A percentile compares a stretch with the other conserved stretches of the same genome.
These are phyloP conservation scores for Gymnosoma rotundatum DNA, from an alignment of 2,888 invertebrate species.

Conservation along the genomic window DNA sequence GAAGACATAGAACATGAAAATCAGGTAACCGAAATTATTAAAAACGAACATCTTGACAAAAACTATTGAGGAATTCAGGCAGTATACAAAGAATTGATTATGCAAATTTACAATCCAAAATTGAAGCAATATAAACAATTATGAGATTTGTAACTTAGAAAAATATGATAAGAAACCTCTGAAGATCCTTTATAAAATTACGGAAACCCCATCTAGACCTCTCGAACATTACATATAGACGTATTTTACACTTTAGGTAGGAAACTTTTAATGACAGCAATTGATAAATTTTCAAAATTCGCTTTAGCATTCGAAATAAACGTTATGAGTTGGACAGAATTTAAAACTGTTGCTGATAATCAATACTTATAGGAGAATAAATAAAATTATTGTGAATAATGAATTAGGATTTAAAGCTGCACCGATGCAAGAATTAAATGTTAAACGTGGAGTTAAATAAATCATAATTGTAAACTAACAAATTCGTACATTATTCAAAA, in stretches of 20 bases:
- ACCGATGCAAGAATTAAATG: conserved; percentile 65
- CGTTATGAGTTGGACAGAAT: conserved; percentile 41
- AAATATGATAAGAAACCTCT: too few species aligned
- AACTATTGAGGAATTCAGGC: conserved; percentile 14
- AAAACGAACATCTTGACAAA: conserved; percentile 23
- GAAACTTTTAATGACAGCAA: too few species aligned
- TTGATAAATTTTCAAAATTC: too few species aligned
- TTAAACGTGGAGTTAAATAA: too few species aligned
- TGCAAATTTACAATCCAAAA: conserved; percentile 63
- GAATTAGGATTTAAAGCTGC: conserved; percentile 65
- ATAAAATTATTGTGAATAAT: conserved; percentile 4
- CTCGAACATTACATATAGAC: conserved; percentile 9
- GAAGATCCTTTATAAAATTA: too few species aligned
- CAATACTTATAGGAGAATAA: conserved; percentile 43
- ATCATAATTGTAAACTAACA: too few species aligned
- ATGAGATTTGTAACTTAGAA: too few species aligned
- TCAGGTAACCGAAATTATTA: too few species aligned
- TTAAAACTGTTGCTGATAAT: conserved; percentile 39
- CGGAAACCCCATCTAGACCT: conserved; percentile 63
- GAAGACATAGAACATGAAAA: conserved; percentile 4
- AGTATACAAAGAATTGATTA: conserved; percentile 22
- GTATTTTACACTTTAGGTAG: too few species aligned
- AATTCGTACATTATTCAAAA: too few species aligned
- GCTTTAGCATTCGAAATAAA: neutral
- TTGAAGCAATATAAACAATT: too few species aligned